These are phyloP conservation scores for Clarias batrachus DNA, from an alignment of 2,113 vertebrate genomes.

Conservation along the genomic window DNA sequence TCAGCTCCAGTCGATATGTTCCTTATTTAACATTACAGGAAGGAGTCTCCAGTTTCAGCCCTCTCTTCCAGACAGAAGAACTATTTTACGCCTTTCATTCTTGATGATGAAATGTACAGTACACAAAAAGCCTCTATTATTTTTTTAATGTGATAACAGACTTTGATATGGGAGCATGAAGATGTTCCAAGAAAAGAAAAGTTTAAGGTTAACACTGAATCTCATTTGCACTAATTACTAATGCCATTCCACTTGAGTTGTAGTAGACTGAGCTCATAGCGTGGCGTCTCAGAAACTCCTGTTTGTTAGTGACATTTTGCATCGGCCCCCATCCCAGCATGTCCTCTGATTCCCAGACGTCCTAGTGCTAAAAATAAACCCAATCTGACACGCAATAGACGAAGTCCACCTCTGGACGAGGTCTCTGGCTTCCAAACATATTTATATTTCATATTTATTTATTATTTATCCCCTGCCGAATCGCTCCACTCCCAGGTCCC, in stretches of 20 bases:
- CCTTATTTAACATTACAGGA: neutral
- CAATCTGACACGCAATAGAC: slow-evolving; percentile 6
- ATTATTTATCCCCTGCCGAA: slow-evolving; percentile 25
- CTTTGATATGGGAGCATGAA: neutral
- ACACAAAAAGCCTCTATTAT: too few species aligned
- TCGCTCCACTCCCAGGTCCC: slow-evolving; percentile 20
- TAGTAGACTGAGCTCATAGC: neutral
- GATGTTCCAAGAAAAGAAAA: neutral
- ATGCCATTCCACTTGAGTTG: neutral
- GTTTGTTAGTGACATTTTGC: neutral
- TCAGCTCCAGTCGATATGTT: neutral
- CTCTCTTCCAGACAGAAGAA: neutral
- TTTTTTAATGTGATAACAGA: too few species aligned
- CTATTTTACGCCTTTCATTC: too few species aligned
- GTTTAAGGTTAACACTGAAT: too few species aligned
- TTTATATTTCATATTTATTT: slow-evolving; percentile 38
- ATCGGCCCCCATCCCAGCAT: neutral
- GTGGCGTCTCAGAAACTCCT: neutral
- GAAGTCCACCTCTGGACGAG: neutral
- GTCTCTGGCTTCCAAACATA: neutral
- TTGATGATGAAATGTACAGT: too few species aligned
- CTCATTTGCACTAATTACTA: neutral
- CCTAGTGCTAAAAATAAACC: neutral
- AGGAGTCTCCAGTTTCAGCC: slow-evolving; percentile 1
- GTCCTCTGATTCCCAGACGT: slow-evolving; percentile 2